Base-by-base conservation (phyloP, 2,113 vertebrate species). In the Tringa solitaria region DNA sequence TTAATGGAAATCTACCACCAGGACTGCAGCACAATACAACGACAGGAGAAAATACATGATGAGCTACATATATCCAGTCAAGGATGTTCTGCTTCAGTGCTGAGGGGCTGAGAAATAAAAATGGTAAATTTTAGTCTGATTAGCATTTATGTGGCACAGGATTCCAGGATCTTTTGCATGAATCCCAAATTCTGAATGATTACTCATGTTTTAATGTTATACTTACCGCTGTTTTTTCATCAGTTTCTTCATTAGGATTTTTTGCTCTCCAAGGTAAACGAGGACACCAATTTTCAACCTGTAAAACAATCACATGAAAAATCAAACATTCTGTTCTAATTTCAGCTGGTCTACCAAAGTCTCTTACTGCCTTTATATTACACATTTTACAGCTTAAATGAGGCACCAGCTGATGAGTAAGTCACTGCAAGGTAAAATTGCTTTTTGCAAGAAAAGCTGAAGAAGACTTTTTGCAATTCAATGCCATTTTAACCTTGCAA, bases 251-350 rank as follows among this genome's bases (percentile, higher is more conserved):
- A 26, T 98, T 98, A 93, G 98, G 97, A 96, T 96, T 98, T 96
- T 98, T 99, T 91, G 97, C 98, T 98, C 99, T 99, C 99, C 99
- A 99, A 79, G 98, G 98, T 93, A 99, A 99, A 87, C 98, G 99
- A 95, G 99, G 99, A 98, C 99, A 99, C 99, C 99, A 99, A 95
- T 99, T 99, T 98, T 99, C 99, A 98, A 99, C 99, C 99, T 99
- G 59, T 43, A 96, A 96, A 96, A 96, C 21, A 93, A 96, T 41
- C 45, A 76, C 26, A 80, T 43, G 9, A 92, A 79, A 79, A 76
- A 77, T 79, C 39, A 81, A 54, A 68, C 16, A 48, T 60, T 67
- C 41, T 10, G 14, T 56, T 93, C 57, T 45, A n/a, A 64, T 86
- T 85, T 53, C 59, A 95, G n/a, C 17, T 74, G 5, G 33, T 86